Evolutionary conservation across 2,888 invertebrate species (phyloP).

Genomic region (Spisula solida): DNA sequence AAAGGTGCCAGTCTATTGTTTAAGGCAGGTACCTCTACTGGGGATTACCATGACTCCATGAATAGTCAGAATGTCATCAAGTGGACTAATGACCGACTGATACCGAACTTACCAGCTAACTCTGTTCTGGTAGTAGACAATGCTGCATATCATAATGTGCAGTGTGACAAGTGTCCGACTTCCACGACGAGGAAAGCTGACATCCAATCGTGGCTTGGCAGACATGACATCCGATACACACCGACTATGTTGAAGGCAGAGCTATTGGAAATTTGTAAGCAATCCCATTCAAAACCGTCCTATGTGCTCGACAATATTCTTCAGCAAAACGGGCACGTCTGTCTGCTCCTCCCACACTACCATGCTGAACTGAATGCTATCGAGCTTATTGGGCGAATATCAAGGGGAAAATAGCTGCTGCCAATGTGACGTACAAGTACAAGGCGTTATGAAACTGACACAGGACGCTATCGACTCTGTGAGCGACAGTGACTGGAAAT

Average conservation of each 20-base stretch:
- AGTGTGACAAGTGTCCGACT: constrained; percentile 49
- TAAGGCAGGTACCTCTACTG: constrained; percentile 38
- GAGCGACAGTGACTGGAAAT: too few relatives aligned
- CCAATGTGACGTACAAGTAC: background rate
- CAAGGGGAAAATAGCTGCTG: background rate
- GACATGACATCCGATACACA: too few relatives aligned
- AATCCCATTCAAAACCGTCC: too few relatives aligned
- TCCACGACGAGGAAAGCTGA: constrained; percentile 34
- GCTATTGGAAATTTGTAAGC: too few relatives aligned
- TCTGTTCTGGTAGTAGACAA: too few relatives aligned
- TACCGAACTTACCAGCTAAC: too few relatives aligned
- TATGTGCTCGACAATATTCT: constrained; percentile 29
- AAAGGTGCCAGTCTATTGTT: constrained; percentile 25
- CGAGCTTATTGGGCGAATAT: background rate
- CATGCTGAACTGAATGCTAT: constrained; percentile 27
- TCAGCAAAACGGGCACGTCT: constrained; percentile 28
- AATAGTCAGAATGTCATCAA: constrained; percentile 41
- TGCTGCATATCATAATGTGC: constrained; percentile 45
- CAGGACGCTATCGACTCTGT: too few relatives aligned
- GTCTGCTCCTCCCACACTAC: constrained; percentile 33
- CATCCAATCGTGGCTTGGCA: constrained; percentile 43
- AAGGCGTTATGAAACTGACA: background rate
- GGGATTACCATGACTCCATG: too few relatives aligned
- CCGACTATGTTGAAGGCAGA: too few relatives aligned
- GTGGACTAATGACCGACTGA: too few relatives aligned